A percentile compares a stretch with the other conserved stretches of the same genome.
phyloP scores from a whole-genome alignment of 2,113 vertebrate species.

The Xyliphius kryptos region DNA sequence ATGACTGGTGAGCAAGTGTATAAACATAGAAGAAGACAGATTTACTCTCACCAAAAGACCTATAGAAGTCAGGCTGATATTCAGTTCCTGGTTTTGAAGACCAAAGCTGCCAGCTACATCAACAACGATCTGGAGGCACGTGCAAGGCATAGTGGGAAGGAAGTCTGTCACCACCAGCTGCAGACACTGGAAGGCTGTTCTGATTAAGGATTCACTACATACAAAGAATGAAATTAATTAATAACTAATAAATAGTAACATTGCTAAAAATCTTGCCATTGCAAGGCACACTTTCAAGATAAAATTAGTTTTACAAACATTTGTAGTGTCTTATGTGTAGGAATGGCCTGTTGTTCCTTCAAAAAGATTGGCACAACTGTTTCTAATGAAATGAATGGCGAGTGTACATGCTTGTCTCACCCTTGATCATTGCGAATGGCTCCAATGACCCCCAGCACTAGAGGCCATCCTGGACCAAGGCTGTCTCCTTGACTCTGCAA shows the following conservation, averaged over 20 bases:
- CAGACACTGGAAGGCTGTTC: slow-evolving; percentile 98
- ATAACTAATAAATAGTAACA: no score
- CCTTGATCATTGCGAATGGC: slow-evolving; percentile 97
- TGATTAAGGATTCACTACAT: slow-evolving; percentile 95
- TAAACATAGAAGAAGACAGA: not conserved
- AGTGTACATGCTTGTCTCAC: no score
- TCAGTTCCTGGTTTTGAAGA: slow-evolving; percentile 97
- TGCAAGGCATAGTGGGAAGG: slow-evolving; percentile 96
- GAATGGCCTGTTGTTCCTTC: no score
- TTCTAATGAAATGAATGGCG: no score
- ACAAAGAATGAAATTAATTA: no score
- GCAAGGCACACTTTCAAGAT: no score
- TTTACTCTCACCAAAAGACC: slow-evolving; percentile 80
- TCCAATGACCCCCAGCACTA: slow-evolving; percentile 94
- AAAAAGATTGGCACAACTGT: no score
- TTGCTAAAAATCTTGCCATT: no score
- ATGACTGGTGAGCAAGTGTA: no score
- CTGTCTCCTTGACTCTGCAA: slow-evolving; percentile 94
- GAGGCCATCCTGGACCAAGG: slow-evolving; percentile 92
- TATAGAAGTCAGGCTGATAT: slow-evolving; percentile 98
- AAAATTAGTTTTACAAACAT: no score
- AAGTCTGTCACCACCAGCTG: slow-evolving; percentile 99
- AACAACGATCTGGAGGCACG: slow-evolving; percentile 95
- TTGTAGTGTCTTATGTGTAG: no score
- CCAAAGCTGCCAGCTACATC: slow-evolving; percentile 97